Evolutionary conservation across 2,113 vertebrate species (phyloP), one percentile per base, ranked within the genome.

Genomic region (Seriola aureovittata): DNA sequence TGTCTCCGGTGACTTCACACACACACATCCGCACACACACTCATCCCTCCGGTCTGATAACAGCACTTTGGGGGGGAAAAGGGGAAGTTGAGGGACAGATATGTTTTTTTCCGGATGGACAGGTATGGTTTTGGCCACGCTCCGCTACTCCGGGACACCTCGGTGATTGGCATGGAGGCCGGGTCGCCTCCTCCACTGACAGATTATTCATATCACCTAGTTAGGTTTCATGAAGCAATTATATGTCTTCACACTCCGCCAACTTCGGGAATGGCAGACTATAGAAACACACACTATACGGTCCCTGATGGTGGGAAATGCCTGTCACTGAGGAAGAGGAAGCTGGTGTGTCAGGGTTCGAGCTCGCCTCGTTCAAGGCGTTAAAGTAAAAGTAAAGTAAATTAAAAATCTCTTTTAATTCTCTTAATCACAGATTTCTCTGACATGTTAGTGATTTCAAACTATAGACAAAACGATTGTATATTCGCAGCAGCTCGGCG

Each of bases 181-280:
- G 58, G 58, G 85, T 79, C 68, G 86, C 88, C 89, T 86, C 86
- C 84, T 88, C 83, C 75, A 23, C 89, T 87, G 91, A 90, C 92
- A 93, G 93, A 94, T 94, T 94, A 94, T 94, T 94, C 92, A 94
- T 93, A 93, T 93, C 92, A 84, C 80, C 91, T 90, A 82, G 93
- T 93, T 92, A 84, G 88, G 91, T 94, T 94, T 92, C 91, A 92
- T 89, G 89, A 93, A 92, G 93, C 93, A 94, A 94, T 94, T 94
- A 93, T 87, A 89, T 82, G 91, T 91, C 85, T 93, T 93, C 93
- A 93, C 92, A 91, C 93, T 91, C 83, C 78, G 80, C 86, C 93
- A 90, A 77, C 91, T 93, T 85, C 65, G 81, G 92, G 92, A 92
- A 90, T 90, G 92, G 86, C 93, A 89, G 82, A 86, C 83, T 85